Percentiles rank a stretch among this genome's conserved stretches.
These are phyloP conservation scores for Mythimna impura DNA, from an alignment of 2,888 invertebrate genomes.

Conservation along the genomic window DNA sequence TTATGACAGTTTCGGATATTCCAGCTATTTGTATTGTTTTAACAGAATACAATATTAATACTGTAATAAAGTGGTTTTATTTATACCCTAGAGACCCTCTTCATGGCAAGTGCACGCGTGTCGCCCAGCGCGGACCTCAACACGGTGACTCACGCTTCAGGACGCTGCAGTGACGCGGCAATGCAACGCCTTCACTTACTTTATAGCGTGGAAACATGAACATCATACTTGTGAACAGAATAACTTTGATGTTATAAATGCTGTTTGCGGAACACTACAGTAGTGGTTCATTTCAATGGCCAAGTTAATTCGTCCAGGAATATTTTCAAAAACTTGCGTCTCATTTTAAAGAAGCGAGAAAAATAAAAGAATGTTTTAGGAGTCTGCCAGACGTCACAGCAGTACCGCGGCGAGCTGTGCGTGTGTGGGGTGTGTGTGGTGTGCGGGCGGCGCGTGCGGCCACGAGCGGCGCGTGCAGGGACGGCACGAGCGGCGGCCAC, in stretches of 20 bases:
- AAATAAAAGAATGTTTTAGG: background rate
- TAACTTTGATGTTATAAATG: constrained; percentile 29
- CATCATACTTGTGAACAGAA: constrained; percentile 6
- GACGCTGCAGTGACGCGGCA: background rate
- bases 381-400: background rate
- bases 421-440: background rate
- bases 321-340: background rate
- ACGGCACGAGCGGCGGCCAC: background rate
- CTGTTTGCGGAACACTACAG: constrained; percentile 22
- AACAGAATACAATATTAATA: constrained; percentile 64
- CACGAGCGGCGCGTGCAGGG: background rate
- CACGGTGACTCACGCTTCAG: no score
- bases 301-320: constrained; percentile 3
- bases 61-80: constrained; percentile 54
- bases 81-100: constrained; percentile 14
- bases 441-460: background rate
- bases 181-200: constrained; percentile 3
- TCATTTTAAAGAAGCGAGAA: constrained; percentile 1
- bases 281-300: constrained; percentile 6
- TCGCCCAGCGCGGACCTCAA: background rate
- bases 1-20: constrained; percentile 53
- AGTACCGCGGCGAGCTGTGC: background rate
- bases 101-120: background rate
- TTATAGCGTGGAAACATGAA: constrained; percentile 1
- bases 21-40: constrained; percentile 64